A percentile compares a stretch with the other conserved stretches of the same genome.
Conservation (phyloP, 2,888 invertebrate species). For the Netelia inedita region DNA sequence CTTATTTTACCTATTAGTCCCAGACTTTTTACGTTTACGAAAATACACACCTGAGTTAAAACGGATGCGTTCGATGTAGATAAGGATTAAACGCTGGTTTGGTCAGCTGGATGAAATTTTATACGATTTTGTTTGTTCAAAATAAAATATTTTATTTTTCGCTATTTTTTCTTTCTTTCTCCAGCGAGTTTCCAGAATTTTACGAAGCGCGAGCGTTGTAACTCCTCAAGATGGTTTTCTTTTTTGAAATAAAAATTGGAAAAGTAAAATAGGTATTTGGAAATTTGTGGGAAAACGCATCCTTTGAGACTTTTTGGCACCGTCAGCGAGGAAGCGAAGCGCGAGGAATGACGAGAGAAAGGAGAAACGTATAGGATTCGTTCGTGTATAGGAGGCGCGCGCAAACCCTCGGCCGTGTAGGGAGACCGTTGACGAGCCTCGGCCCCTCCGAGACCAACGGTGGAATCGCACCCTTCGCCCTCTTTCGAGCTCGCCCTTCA, state of each 20-base stretch:
- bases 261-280: not conserved
- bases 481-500: slow-evolving; percentile 64
- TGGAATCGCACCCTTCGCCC: slow-evolving; percentile 53
- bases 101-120: no score
- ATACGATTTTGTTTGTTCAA: no score
- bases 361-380: slow-evolving; percentile 3
- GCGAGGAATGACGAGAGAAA: not conserved
- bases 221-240: no score
- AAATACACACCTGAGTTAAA: not conserved
- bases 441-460: slow-evolving; percentile 20
- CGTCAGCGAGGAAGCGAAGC: slow-evolving; percentile 25
- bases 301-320: slow-evolving; percentile 21
- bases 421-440: slow-evolving; percentile 9
- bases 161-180: no score
- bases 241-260: no score
- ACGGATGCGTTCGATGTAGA: no score
- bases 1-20: not conserved
- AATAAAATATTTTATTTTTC: no score
- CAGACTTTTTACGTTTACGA: not conserved
- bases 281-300: not conserved
- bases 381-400: slow-evolving; percentile 1
- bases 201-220: no score
- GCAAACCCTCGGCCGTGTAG: not conserved
- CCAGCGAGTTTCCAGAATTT: no score
- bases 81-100: no score